These are phyloP conservation scores for Platyrinchus mystaceus DNA, from an alignment of 2,797 vertebrate genomes.

Conservation along the genomic window DNA sequence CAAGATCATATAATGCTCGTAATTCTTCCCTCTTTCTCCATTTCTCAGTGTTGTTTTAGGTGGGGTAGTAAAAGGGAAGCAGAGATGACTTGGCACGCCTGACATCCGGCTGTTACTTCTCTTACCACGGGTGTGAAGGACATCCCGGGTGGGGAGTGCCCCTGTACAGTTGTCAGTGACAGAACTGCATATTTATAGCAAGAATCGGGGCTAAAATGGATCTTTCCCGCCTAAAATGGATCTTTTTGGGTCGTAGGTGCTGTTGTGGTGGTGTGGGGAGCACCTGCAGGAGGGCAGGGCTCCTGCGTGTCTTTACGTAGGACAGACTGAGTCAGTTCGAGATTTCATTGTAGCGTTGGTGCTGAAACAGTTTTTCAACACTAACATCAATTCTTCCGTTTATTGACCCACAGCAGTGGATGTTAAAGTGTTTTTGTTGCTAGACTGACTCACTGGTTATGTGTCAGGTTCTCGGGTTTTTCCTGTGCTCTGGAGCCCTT, in stretches of 20 bases:
- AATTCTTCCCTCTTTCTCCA: background rate
- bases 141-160: background rate
- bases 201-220: background rate
- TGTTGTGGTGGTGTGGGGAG: background rate
- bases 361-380: background rate
- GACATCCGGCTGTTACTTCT: background rate
- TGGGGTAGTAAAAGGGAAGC: background rate
- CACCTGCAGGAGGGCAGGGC: background rate
- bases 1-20: background rate
- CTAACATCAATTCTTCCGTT: background rate
- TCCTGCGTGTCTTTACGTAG: background rate
- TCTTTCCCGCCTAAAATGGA: rapidly evolving
- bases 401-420: background rate
- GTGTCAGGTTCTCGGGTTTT: background rate
- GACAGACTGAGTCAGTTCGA: background rate
- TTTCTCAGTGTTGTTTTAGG: background rate
- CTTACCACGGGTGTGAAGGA: background rate
- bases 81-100: background rate
- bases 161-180: background rate
- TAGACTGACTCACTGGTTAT: background rate
- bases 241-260: background rate
- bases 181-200: background rate
- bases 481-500: background rate
- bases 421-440: constrained; percentile 18
- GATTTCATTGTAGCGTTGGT: background rate